Evolutionary conservation across 53 echinoderm and acorn worm species (phyloP).

Genomic region (Glandiceps talaboti): DNA sequence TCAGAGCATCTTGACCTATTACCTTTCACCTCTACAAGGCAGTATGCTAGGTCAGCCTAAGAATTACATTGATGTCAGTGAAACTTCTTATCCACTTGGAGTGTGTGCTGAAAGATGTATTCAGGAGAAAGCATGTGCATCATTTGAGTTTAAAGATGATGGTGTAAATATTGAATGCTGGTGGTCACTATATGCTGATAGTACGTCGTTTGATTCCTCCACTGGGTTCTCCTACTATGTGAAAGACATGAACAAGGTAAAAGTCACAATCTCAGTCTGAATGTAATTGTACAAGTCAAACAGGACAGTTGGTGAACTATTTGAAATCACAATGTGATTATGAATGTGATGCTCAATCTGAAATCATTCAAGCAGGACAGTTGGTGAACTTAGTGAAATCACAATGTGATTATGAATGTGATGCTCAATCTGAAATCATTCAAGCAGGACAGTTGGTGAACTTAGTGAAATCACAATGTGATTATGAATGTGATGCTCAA

Average conservation of each 20-base stretch:
- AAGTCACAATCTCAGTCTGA: too few species aligned
- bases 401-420: too few species aligned
- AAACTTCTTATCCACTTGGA: conserved; percentile 37
- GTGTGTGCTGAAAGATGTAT: conserved; percentile 71
- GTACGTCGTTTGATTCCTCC: conserved; percentile 30
- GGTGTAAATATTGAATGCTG: conserved; percentile 49
- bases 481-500: too few species aligned
- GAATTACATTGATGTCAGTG: conserved; percentile 47
- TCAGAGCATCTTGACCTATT: conserved; percentile 39
- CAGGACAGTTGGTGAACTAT: too few species aligned
- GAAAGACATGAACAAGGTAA: conserved; percentile 63
- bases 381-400: too few species aligned
- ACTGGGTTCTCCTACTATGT: conserved; percentile 66
- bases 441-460: too few species aligned
- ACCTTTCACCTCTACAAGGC: conserved; percentile 65
- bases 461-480: too few species aligned
- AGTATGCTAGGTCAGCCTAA: conserved; percentile 49
- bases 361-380: too few species aligned
- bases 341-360: too few species aligned
- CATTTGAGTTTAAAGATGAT: conserved; percentile 42
- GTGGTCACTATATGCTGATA: conserved; percentile 53
- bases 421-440: too few species aligned
- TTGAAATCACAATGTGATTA: too few species aligned
- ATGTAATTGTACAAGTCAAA: too few species aligned
- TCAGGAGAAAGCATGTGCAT: conserved; percentile 67